Base-by-base conservation (phyloP, 2,113 vertebrate genomes). In the Xiphophorus maculatus region DNA sequence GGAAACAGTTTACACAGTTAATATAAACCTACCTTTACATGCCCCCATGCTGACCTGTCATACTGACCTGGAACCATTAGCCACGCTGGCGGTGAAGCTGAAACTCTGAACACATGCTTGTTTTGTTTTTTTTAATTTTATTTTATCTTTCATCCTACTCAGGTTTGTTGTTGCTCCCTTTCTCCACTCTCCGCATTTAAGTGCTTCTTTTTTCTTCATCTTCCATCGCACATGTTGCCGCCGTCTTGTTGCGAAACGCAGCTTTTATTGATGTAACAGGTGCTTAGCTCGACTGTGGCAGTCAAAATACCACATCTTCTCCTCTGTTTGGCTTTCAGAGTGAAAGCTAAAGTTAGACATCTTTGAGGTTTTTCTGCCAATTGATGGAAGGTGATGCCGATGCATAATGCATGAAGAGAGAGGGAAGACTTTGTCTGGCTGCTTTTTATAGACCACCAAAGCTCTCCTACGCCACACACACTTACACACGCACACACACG, bases 351-450 rank as follows among this genome's bases (percentile, higher is more conserved):
- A 97, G 95, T 97, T 96, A 96, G 96, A 96, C 93, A 94, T 94
- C 91, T 96, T 96, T 94, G 96, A 97, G 96, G 96, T 96, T 97
- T 96, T 91, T 90, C 90, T 95, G 95, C 95, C 95, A 94, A 94
- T 95, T 95, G 95, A 95, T 95, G 96, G 95, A 95, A 95, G 94
- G 94, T 94, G 94, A 95, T 94, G 92, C 92, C 94, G 84, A 97
- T 99, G 97, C 97, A 98, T 99, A 97, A 98, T 99, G 97, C 96
- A 99, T 97, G 94, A 96, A 94, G 91, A 94, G 94, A 95, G 95
- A 96, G 96, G 96, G 96, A 97, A 97, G 96, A 96, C 96, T 97
- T 87, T 92, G 94, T 95, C 95, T 96, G 95, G 95, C 93, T 93
- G 90, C 97, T 97, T 99, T 98, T 99, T 98, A 96, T 98, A 97